phyloP scores from a whole-genome alignment of 1,140 invertebrate species.

The Saccostrea glomerata region DNA sequence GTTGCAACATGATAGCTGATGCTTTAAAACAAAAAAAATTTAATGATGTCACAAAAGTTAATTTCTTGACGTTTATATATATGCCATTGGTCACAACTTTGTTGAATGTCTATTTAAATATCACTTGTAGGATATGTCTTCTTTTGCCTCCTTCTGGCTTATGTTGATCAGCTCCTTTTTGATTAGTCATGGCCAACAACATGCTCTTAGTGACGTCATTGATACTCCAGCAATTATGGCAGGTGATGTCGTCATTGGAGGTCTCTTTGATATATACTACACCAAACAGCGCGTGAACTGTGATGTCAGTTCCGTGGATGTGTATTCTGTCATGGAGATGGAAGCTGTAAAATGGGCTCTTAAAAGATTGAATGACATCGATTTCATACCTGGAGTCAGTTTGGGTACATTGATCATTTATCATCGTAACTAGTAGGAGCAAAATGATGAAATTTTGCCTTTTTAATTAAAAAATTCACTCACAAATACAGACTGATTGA shows the following conservation, averaged over 20 bases:
- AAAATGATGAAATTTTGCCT: too few species aligned
- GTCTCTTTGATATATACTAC: neutral
- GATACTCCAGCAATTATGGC: neutral
- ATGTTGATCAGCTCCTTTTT: neutral
- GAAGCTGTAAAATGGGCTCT: constrained; percentile 19
- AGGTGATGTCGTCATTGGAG: constrained; percentile 10
- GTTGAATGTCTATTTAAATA: too few species aligned
- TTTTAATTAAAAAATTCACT: too few species aligned
- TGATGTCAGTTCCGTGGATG: neutral
- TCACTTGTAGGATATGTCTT: neutral
- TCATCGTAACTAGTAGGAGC: too few species aligned
- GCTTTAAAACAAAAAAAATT: too few species aligned
- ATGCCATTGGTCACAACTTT: too few species aligned
- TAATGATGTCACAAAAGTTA: too few species aligned
- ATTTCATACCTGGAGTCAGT: constrained; percentile 8
- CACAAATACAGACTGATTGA: too few species aligned
- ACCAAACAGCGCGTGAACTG: constrained; percentile 3
- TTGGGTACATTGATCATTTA: neutral
- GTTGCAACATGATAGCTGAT: too few species aligned
- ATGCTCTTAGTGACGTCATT: neutral
- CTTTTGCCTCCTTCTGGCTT: neutral
- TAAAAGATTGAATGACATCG: neutral
- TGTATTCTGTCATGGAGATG: constrained; percentile 29
- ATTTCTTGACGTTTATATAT: too few species aligned
- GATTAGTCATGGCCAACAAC: neutral